Evolutionary conservation across 2,797 vertebrate genomes (phyloP), one percentile per base, ranked within the genome.

Genomic region (Sandelia bainsii): DNA sequence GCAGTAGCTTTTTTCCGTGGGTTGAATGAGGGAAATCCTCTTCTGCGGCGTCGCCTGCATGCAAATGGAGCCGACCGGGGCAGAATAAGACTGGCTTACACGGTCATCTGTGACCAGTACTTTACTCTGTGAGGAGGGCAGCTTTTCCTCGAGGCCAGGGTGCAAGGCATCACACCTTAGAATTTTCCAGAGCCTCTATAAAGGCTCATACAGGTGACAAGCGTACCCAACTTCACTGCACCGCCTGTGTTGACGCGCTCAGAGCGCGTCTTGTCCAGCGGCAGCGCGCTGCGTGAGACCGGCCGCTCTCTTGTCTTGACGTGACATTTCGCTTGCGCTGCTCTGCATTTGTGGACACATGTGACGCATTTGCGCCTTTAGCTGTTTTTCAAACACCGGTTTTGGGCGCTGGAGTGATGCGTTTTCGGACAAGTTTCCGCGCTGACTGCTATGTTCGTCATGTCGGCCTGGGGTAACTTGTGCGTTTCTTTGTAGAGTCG

Each of bases 131-230:
- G 10, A 22, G 23, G 42, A 57, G 27, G 25, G 34, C 42, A 27
- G 72, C 46, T 72, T 46, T 29, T 40, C 34, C 67, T 51, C 12
- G 4, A 56, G 51, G 46, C 44, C 57, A 29, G 9, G 51, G 37
- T 32, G 42, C 59, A 37, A 23, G 20, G 32, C 70, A 20, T 42
- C 77, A 17, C 5, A 64, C 2, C 39, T 14, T 70, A 64, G 53
- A 61, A 45, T 48, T 53, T 49, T 46, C 56, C 69, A 59, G 40
- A 71, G 62, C 51, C 34, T 48, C 65, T 57, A 6, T 32, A n/a
- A 22, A 58, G 69, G 81, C 75, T 85, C 87, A 49, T 20, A 89
- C 89, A 90, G 83, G 87, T 89, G 91, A 90, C 78, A 63, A 70
- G 62, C 73, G 78, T n/a, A 54, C 39, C 81, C 23, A 87, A 86